Conservation (phyloP, 2,113 vertebrate genomes). For the Pipa parva region DNA sequence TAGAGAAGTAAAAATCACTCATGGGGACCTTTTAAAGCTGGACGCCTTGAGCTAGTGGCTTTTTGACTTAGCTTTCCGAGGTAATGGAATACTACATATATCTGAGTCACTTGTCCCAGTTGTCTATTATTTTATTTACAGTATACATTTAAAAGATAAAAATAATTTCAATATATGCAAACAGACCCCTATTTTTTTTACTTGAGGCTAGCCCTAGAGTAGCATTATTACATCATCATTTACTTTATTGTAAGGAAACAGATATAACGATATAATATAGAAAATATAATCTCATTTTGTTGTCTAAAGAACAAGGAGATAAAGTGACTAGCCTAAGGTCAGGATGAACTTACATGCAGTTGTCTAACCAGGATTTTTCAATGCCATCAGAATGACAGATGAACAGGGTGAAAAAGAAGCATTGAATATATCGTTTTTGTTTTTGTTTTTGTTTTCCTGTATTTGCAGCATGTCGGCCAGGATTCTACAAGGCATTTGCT, state of each 20-base stretch:
- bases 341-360: slow-evolving; percentile 4
- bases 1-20: too few species aligned
- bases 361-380: slow-evolving; percentile 25
- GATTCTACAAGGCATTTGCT: slow-evolving; percentile 92
- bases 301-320: slow-evolving; percentile 26
- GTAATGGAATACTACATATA: too few species aligned
- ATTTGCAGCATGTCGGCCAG: slow-evolving; percentile 84
- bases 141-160: too few species aligned
- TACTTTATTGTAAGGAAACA: slow-evolving; percentile 30
- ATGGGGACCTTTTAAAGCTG: too few species aligned
- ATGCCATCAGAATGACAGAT: slow-evolving; percentile 24
- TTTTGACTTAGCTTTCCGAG: too few species aligned
- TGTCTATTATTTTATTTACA: too few species aligned
- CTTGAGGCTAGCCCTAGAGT: slow-evolving; percentile 4
- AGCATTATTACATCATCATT: slow-evolving; percentile 28
- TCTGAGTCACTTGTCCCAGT: too few species aligned
- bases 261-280: slow-evolving; percentile 20
- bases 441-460: slow-evolving; percentile 50
- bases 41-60: too few species aligned
- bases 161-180: not conserved
- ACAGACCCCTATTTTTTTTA: not conserved
- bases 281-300: slow-evolving; percentile 32
- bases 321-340: slow-evolving; percentile 32
- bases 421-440: slow-evolving; percentile 35
- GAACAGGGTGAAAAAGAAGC: slow-evolving; percentile 8